Conservation (phyloP, 2,797 vertebrate genomes). For the Poecilia velifera region DNA sequence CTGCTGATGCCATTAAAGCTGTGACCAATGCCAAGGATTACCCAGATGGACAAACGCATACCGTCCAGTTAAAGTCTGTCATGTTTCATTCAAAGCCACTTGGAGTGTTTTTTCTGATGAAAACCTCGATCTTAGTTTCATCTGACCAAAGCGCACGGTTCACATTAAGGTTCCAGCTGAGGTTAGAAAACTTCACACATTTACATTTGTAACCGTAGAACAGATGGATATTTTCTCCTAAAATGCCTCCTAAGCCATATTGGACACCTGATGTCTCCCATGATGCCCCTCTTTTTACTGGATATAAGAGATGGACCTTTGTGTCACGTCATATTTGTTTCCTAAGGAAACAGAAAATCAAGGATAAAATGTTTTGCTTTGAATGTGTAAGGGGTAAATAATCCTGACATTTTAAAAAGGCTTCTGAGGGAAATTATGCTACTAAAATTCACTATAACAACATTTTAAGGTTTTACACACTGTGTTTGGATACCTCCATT, state of each 20-base stretch:
- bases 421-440: neutral
- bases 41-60: neutral
- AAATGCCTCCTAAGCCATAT: neutral
- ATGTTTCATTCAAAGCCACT: neutral
- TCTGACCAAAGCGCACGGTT: neutral
- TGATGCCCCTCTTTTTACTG: neutral
- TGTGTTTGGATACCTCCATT: neutral
- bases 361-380: neutral
- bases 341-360: neutral
- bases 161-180: neutral
- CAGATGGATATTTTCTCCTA: neutral
- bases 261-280: neutral
- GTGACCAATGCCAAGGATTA: slow-evolving; percentile 1
- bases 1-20: slow-evolving; percentile 35
- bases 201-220: neutral
- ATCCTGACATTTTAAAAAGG: neutral
- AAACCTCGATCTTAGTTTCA: neutral
- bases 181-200: neutral
- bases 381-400: neutral
- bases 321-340: neutral
- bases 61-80: neutral
- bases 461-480: neutral
- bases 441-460: neutral
- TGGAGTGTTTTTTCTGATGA: neutral
- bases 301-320: neutral